These are phyloP conservation scores for Lacerta agilis DNA, from an alignment of 2,797 vertebrate species.

Conservation along the genomic window DNA sequence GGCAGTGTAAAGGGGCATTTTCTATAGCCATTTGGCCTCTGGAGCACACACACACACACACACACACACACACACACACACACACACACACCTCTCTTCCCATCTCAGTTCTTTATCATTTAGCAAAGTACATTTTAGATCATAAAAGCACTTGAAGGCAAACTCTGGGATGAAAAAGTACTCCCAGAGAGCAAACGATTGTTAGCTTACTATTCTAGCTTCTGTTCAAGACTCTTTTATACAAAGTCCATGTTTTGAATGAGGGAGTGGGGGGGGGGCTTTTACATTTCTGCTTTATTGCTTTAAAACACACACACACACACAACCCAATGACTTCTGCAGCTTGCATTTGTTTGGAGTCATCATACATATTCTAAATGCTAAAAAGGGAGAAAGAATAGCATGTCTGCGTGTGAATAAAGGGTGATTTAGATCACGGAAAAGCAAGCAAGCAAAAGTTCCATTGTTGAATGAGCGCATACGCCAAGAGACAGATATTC, in stretches of 20 bases:
- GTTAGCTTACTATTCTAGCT: constrained; percentile 52
- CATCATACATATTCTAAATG: constrained; percentile 46
- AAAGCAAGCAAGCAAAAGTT: constrained; percentile 54
- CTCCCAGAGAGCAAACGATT: constrained; percentile 38
- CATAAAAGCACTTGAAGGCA: constrained; percentile 48
- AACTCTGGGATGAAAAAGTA: constrained; percentile 38
- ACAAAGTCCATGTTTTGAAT: constrained; percentile 37
- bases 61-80: constrained; percentile 19
- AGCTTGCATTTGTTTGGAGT: constrained; percentile 59
- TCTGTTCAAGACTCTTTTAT: constrained; percentile 53
- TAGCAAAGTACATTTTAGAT: constrained; percentile 35
- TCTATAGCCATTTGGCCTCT: constrained; percentile 8
- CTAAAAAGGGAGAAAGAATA: constrained; percentile 53
- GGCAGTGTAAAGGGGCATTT: neutral
- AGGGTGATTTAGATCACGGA: constrained; percentile 49
- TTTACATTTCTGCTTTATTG: constrained; percentile 40
- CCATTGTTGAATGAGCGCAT: constrained; percentile 49
- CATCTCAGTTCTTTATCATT: constrained; percentile 58
- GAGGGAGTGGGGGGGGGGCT: constrained; percentile 1
- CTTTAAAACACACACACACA: neutral
- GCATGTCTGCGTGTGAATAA: constrained; percentile 66
- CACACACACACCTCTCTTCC: constrained; percentile 30
- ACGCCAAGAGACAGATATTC: constrained; percentile 54
- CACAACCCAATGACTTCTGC: neutral
- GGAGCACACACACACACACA: constrained; percentile 39